Conservation (phyloP, 2,113 vertebrate genomes). For the Podilymbus podiceps region DNA sequence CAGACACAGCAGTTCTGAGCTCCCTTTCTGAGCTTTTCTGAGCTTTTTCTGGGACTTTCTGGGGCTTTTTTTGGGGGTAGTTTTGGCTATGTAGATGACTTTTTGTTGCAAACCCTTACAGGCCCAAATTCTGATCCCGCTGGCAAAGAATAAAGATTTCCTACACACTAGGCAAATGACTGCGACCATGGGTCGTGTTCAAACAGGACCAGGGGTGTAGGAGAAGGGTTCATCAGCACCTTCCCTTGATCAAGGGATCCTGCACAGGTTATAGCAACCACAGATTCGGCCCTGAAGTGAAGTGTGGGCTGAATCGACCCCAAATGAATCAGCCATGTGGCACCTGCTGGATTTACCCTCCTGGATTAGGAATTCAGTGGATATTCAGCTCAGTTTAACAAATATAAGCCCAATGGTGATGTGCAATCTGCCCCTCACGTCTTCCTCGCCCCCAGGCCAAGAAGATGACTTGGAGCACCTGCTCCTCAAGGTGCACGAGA, state of each 20-base stretch:
- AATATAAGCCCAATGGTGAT: not conserved
- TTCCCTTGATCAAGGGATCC: not conserved
- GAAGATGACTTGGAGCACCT: not conserved
- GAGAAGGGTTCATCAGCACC: not conserved
- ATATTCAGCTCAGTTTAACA: not conserved
- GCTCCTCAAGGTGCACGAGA: not conserved
- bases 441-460: not conserved
- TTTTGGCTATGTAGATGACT: not conserved
- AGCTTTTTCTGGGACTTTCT: not conserved
- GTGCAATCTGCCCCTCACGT: rapidly evolving
- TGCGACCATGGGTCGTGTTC: rapidly evolving
- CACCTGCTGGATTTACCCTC: not conserved
- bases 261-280: not conserved
- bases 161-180: rapidly evolving
- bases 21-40: not conserved
- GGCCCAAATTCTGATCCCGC: not conserved
- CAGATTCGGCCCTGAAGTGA: not conserved
- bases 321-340: not conserved
- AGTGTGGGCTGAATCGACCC: not conserved
- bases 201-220: not conserved
- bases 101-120: not conserved
- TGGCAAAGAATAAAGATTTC: not conserved
- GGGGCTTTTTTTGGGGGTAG: not conserved
- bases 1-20: not conserved
- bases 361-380: not conserved